Conservation (phyloP, 2,113 vertebrate species). For the Dipodomys merriami region DNA sequence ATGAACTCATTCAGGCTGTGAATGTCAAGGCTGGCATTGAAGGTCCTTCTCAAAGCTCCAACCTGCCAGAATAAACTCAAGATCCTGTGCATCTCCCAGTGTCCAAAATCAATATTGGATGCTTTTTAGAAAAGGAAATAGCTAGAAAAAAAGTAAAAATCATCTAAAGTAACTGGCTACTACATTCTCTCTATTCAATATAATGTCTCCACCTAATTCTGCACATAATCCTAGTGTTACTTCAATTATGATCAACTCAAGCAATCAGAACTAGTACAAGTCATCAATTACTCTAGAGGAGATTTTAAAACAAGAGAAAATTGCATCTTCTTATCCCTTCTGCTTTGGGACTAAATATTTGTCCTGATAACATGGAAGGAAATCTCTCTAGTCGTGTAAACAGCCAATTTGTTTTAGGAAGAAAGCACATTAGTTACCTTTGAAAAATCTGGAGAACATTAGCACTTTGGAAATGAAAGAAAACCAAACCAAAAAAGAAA, state of each 20-base stretch:
- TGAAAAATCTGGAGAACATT: constrained; percentile 12
- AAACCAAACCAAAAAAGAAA: constrained; percentile 4
- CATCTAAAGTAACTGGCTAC: neutral
- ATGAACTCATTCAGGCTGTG: neutral
- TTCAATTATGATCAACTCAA: neutral
- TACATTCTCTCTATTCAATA: constrained; percentile 42
- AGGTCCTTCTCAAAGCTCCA: neutral
- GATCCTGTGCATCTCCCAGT: constrained; percentile 47
- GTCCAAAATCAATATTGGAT: constrained; percentile 71
- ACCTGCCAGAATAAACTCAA: constrained; percentile 19
- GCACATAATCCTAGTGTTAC: neutral
- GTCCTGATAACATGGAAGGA: neutral
- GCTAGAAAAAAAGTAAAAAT: constrained; percentile 62
- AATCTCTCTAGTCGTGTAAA: neutral
- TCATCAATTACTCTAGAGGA: neutral
- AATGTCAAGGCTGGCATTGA: neutral
- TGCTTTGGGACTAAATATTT: constrained; percentile 6
- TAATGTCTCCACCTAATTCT: neutral
- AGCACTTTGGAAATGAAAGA: constrained; percentile 25
- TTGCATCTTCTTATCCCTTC: neutral
- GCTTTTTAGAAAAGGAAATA: constrained; percentile 70
- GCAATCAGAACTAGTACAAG: neutral
- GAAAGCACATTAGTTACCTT: neutral
- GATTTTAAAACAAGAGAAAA: neutral
- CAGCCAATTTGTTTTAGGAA: neutral